Evolutionary conservation across 37 sponge, comb jelly and placozoan genomes (phyloP).

Genomic region (Spongia lamella): DNA sequence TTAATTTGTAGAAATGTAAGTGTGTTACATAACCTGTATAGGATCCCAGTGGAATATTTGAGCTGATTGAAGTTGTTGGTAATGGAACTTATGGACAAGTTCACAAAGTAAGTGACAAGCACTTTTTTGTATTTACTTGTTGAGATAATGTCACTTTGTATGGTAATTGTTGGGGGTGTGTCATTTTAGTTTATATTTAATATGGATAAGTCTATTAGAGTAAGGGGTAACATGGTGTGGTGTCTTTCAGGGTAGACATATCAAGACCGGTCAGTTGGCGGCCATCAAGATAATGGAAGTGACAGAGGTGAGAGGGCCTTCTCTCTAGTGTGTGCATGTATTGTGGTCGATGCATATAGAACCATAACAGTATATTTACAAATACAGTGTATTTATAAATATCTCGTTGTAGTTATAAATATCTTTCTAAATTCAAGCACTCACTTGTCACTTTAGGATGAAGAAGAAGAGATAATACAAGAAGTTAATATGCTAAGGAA

Average conservation of each 20-base stretch:
- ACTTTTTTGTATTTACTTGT: not conserved
- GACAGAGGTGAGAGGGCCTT: too few relatives aligned
- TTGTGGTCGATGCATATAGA: not conserved
- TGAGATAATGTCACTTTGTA: not conserved
- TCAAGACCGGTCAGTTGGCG: constrained; percentile 88
- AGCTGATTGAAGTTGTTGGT: constrained; percentile 92
- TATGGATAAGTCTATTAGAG: not conserved
- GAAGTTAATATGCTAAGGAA: constrained; percentile 94
- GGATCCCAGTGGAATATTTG: constrained; percentile 92
- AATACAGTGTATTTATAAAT: not conserved
- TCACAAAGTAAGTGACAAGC: constrained; percentile 83
- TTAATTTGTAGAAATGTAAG: too few relatives aligned
- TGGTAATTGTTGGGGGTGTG: not conserved
- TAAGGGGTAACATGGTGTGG: too few relatives aligned
- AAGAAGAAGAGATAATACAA: constrained; percentile 93
- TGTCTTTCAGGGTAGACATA: constrained; percentile 52
- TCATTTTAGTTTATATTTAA: not conserved
- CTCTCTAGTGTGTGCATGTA: too few relatives aligned
- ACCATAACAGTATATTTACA: not conserved
- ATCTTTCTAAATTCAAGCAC: not conserved
- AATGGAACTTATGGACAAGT: constrained; percentile 98
- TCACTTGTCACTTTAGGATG: constrained; percentile 57
- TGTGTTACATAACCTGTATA: not conserved
- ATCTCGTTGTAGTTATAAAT: not conserved
- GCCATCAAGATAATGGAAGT: constrained; percentile 98